Evolutionary conservation across 2,113 vertebrate genomes (phyloP).

Genomic region (Camelus bactrianus): DNA sequence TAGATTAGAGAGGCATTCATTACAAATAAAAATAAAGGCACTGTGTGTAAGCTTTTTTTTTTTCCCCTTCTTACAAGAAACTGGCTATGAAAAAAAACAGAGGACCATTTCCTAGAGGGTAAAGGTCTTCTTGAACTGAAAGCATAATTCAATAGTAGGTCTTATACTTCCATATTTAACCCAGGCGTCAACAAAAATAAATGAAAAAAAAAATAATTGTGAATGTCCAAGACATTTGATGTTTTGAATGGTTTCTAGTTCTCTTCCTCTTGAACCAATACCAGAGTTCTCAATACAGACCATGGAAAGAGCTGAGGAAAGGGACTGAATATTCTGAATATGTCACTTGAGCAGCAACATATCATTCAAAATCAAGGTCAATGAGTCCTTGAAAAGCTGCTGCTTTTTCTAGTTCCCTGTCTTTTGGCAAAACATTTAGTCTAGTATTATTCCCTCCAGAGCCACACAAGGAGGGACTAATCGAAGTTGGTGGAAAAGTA

Average conservation of each 20-base stretch:
- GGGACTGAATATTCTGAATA: neutral
- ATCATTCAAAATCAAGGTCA: neutral
- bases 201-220: neutral
- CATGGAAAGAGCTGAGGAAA: neutral
- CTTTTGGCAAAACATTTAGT: neutral
- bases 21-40: neutral
- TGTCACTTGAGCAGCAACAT: neutral
- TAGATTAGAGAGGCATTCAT: neutral
- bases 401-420: neutral
- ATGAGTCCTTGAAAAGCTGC: neutral
- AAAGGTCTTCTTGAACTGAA: neutral
- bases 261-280: neutral
- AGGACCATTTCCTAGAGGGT: accelerated
- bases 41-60: neutral
- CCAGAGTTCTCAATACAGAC: neutral
- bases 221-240: neutral
- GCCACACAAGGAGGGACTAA: neutral
- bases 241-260: neutral
- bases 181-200: neutral
- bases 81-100: neutral
- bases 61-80: neutral
- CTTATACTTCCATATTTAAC: neutral
- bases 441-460: neutral
- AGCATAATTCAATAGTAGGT: neutral
- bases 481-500: neutral